A percentile compares a stretch with the other conserved stretches of the same genome.
Conservation (phyloP, 2,888 invertebrate species). For the Dynastes tityus region DNA sequence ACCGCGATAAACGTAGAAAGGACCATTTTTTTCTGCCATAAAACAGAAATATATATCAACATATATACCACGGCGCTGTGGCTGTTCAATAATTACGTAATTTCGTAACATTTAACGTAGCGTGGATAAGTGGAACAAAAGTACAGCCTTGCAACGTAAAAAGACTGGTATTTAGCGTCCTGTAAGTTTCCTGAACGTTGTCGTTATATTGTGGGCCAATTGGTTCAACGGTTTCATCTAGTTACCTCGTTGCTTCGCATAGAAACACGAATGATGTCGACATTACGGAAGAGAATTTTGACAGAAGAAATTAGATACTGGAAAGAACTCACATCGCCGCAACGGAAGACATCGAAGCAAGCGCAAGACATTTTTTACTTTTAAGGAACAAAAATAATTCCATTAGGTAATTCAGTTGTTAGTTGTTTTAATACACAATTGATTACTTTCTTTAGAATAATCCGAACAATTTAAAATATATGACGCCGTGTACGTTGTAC, state of each 20-base stretch:
- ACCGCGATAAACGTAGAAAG: not conserved
- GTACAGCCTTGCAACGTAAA: slow-evolving; percentile 11
- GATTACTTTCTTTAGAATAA: not conserved
- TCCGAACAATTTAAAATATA: not conserved
- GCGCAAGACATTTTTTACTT: too few relatives aligned
- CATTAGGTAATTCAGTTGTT: not conserved
- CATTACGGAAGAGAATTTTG: slow-evolving; percentile 21
- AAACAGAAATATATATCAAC: not conserved
- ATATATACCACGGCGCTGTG: not conserved
- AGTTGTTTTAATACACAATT: not conserved
- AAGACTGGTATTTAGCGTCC: slow-evolving; percentile 14
- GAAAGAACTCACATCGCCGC: too few relatives aligned
- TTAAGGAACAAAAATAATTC: not conserved
- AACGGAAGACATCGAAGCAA: too few relatives aligned
- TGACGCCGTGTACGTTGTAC: not conserved
- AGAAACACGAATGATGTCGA: too few relatives aligned
- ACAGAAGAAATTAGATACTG: not conserved
- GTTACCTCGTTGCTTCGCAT: too few relatives aligned
- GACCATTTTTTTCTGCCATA: not conserved
- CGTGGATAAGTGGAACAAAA: slow-evolving; percentile 39
- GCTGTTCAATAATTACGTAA: slow-evolving; percentile 29
- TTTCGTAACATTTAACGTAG: slow-evolving; percentile 42
- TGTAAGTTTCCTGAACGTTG: slow-evolving; percentile 29
- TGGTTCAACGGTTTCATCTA: slow-evolving; percentile 18
- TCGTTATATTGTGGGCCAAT: slow-evolving; percentile 8